Base-by-base conservation (phyloP, 2,797 vertebrate species). In the Cebuella pygmaea region DNA sequence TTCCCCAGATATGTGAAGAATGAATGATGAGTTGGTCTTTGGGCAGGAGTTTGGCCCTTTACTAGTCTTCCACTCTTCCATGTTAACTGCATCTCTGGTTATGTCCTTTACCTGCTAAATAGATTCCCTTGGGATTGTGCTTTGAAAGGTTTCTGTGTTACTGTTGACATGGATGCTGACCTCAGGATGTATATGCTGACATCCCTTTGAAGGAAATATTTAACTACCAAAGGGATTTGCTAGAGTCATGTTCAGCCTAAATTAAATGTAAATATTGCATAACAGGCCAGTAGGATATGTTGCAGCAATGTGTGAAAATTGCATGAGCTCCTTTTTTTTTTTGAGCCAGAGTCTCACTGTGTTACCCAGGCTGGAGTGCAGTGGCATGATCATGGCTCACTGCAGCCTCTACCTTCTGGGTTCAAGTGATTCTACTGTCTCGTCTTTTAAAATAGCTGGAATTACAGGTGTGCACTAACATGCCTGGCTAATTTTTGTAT, bases 161-260 rank as follows among this genome's bases (percentile, higher is more conserved):
- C 41, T 90, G 22, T 52, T 87, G 87, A 75, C 20, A 3, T 72
- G 61, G 76, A 12, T 88, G 81, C 80, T 90, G 64, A 81, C 46
- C 10, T 7, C 2, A 30, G 80, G 75, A 61, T 96, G 96, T 93
- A 33, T 70, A 33, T 61, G 41, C 50, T 70, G 57, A 55, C 48
- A 46, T 50, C 76, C 26, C 74, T 96, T 93, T 90, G 94, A 98
- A 97, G 93, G 93, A 91, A 80, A 48, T 22, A 59, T 64, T 80
- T 57, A 79, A 67, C 72, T 85, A 48, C 81, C 90, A 55, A 92
- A 88, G 64, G 96, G 85, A 85, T 83, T 83, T 67, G n/a, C 78
- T 70, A 6, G 61, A 48, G 44, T 74, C 10, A 1, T 70, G 46
- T 59, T 83, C 57, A 64, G 72, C 59, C 36, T 93, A 24, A 85